Conservation (phyloP, 1,140 invertebrate genomes). For the Cotesia chilonis region DNA sequence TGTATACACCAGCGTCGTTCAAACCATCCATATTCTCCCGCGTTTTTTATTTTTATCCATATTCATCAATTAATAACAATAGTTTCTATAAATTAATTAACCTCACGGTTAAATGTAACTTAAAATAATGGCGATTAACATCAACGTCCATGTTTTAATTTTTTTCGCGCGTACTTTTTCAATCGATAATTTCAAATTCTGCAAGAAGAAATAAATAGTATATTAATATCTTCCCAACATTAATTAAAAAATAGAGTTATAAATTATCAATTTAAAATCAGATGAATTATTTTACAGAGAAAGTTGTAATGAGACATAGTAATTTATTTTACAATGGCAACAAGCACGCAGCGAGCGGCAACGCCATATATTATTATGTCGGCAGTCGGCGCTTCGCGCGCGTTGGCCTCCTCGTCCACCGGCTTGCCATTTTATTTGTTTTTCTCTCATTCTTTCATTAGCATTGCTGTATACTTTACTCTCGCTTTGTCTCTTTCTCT, state of each 20-base stretch:
- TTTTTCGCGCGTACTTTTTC: background rate
- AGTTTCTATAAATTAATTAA: background rate
- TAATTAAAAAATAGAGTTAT: no score
- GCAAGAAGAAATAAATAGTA: constrained; percentile 45
- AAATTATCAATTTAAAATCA: no score
- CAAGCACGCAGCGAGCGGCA: constrained; percentile 17
- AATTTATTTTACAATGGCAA: no score
- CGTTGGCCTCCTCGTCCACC: constrained; percentile 28
- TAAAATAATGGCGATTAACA: background rate
- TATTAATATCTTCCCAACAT: background rate
- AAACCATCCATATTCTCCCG: background rate
- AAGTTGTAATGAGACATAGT: background rate
- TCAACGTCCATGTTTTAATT: constrained; percentile 7
- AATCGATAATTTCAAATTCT: background rate
- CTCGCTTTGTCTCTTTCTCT: constrained; percentile 14
- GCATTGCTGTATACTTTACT: background rate
- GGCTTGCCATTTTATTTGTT: background rate
- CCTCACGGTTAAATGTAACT: no score
- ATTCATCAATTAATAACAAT: constrained; percentile 5
- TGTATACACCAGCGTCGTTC: constrained; percentile 21
- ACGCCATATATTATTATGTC: constrained; percentile 39
- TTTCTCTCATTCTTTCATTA: constrained; percentile 29
- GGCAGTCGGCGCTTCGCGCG: constrained; percentile 33
- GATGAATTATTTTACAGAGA: no score
- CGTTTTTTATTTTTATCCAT: constrained; percentile 7